Conservation (phyloP, 2,797 vertebrate genomes). For the Apogon talboti region DNA sequence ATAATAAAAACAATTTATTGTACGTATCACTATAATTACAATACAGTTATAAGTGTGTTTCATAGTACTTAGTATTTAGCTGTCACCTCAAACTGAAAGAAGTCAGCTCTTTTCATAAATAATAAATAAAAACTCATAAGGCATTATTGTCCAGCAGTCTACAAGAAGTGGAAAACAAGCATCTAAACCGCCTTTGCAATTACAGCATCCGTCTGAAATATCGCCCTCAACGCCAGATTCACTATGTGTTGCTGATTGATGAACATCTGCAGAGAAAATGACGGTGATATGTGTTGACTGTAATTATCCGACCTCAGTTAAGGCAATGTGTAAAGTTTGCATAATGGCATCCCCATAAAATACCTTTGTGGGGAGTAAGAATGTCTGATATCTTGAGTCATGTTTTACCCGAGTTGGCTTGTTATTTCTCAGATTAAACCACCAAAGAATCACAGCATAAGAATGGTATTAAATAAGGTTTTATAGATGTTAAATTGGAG, state of each 20-base stretch:
- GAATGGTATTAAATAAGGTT: background rate
- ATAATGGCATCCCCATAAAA: conserved; percentile 53
- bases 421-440: conserved; percentile 10
- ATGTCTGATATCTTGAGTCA: conserved; percentile 46
- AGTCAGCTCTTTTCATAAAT: too few relatives aligned
- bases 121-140: background rate
- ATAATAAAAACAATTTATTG: background rate
- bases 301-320: conserved; percentile 44
- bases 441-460: background rate
- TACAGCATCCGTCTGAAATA: background rate
- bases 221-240: conserved; percentile 27
- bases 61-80: too few relatives aligned
- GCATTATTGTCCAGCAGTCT: background rate
- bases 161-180: background rate
- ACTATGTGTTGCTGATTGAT: conserved; percentile 26
- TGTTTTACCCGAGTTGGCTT: conserved; percentile 17
- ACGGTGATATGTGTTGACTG: conserved; percentile 31
- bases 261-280: conserved; percentile 37
- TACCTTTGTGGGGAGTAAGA: conserved; percentile 34
- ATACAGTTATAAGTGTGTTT: too few relatives aligned
- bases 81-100: too few relatives aligned
- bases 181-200: background rate
- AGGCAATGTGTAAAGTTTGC: conserved; percentile 39
- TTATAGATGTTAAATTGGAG: too few relatives aligned
- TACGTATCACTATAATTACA: background rate